A percentile compares a stretch with the other conserved stretches of the same genome.
phyloP scores from a whole-genome alignment of 1,140 invertebrate species.

The Hirudo medicinalis region DNA sequence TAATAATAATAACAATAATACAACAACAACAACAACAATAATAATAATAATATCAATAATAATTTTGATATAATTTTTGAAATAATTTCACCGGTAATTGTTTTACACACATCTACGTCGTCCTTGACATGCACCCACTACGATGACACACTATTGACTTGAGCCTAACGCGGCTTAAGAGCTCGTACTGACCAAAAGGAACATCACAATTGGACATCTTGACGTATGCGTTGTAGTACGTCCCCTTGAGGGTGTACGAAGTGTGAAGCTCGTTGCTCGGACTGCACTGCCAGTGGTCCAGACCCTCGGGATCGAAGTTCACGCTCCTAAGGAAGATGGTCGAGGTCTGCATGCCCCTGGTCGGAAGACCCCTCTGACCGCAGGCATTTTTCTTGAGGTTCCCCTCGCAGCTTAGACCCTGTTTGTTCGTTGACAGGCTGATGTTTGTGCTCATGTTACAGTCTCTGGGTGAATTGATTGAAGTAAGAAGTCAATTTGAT shows the following conservation, averaged over 20 bases:
- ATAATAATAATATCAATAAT: not conserved
- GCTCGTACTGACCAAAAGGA: not conserved
- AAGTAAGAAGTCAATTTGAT: too few relatives aligned
- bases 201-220: slow-evolving; percentile 17
- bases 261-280: slow-evolving; percentile 2
- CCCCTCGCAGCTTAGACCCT: slow-evolving; percentile 22
- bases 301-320: slow-evolving; percentile 18
- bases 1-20: slow-evolving; percentile 6
- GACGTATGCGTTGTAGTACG: slow-evolving; percentile 24
- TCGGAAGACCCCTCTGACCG: slow-evolving; percentile 18
- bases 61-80: too few relatives aligned
- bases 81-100: too few relatives aligned
- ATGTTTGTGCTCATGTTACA: slow-evolving; percentile 18
- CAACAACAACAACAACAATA: not conserved
- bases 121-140: too few relatives aligned
- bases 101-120: too few relatives aligned
- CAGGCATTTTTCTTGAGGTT: slow-evolving; percentile 19
- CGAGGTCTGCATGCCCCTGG: not conserved
- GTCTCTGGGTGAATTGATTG: not conserved
- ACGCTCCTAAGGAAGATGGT: slow-evolving; percentile 18
- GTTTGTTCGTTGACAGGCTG: slow-evolving; percentile 17
- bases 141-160: too few relatives aligned
- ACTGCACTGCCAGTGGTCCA: slow-evolving; percentile 14
- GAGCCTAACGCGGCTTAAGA: too few relatives aligned
- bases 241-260: slow-evolving; percentile 20